These are phyloP conservation scores for Ditula angustiorana DNA, from an alignment of 2,888 invertebrate species.

Conservation along the genomic window DNA sequence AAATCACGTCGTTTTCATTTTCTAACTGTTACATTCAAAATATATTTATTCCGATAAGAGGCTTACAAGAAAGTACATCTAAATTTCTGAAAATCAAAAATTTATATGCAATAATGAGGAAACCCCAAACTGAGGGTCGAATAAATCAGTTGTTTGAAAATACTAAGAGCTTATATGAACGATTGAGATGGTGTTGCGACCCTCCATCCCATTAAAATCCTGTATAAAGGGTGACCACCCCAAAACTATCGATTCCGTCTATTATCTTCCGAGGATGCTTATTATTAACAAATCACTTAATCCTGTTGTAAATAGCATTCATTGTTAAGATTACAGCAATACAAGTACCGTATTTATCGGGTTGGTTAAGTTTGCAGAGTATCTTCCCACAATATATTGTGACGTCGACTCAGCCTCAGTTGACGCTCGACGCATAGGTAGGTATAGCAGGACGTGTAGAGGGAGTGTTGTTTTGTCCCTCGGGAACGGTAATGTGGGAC, in stretches of 20 bases:
- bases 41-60: background rate
- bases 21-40: background rate
- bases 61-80: background rate
- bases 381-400: slow-evolving; percentile 31
- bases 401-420: slow-evolving; percentile 46
- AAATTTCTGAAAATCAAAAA: no score
- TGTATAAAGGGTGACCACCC: slow-evolving; percentile 25
- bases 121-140: background rate
- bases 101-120: no score
- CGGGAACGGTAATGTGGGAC: slow-evolving; percentile 66
- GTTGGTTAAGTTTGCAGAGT: slow-evolving; percentile 11
- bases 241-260: slow-evolving; percentile 34
- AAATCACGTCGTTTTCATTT: background rate
- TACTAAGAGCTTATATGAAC: background rate
- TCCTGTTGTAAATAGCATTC: slow-evolving; percentile 24
- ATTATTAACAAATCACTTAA: slow-evolving; percentile 38
- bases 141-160: background rate
- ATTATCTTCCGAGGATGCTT: slow-evolving; percentile 26
- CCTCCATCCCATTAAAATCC: slow-evolving; percentile 24
- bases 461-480: slow-evolving; percentile 52
- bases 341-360: slow-evolving; percentile 1
- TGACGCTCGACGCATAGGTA: slow-evolving; percentile 47
- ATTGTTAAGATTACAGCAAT: slow-evolving; percentile 11
- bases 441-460: slow-evolving; percentile 44
- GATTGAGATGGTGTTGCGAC: slow-evolving; percentile 6